Evolutionary conservation across 2,797 vertebrate genomes (phyloP), one percentile per base, ranked within the genome.

Genomic region (Rhodeus uyekii): DNA sequence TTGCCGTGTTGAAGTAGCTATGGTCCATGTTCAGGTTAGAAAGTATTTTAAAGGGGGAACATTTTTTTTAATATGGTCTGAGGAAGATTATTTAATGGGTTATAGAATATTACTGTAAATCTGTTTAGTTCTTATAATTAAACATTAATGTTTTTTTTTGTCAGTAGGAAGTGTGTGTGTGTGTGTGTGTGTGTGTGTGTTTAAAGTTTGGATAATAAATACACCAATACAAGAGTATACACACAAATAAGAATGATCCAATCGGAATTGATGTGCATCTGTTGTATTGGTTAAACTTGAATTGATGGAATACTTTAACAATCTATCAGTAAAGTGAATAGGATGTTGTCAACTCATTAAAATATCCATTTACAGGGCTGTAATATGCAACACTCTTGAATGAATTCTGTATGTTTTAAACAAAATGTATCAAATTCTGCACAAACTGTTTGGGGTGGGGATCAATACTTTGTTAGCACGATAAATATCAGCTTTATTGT

Each of bases 181-280:
- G 42, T 16, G 16, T 48, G 16, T n/a, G n/a, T n/a, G n/a, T n/a
- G n/a, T n/a, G n/a, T n/a, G n/a, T n/a, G n/a, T n/a, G n/a, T 12
- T 12, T 12, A 39, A 13, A 46, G 44, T 53, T n/a, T 53, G 22
- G 48, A 53, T 32, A 3, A 60, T 36, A 3, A 34, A 63, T 32
- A 61, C 27, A 32, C 32, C 0, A 8, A 63, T 36, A 65, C n/a
- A n/a, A n/a, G n/a, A n/a, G n/a, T n/a, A n/a, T n/a, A n/a, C n/a
- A 61, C 27, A 32, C 32, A 0, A 8, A 63, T 36, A 65, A 32
- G 8, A 29, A 46, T 9, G 0, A 10, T 46, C 4, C 1, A 48
- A 48, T 32, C 0, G 0, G 1, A 27, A 27, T 27, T 44, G 0
- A 10, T 18, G 3, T 14, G 14, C 8, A 29, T 22, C 2, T 29